Conservation (phyloP, 2,113 vertebrate species). For the Empidonax traillii region DNA sequence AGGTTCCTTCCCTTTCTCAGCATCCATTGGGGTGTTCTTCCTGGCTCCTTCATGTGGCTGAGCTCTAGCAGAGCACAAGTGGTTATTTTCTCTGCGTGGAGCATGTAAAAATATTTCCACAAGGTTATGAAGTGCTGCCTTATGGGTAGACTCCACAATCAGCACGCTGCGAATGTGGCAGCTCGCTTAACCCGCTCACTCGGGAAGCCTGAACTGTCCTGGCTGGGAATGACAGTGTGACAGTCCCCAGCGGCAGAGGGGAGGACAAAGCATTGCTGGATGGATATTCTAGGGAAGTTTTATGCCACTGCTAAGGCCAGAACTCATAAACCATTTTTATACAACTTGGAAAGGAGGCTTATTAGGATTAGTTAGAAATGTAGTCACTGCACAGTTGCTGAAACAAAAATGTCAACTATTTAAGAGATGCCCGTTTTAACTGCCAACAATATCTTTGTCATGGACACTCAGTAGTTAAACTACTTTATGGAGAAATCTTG, state of each 20-base stretch:
- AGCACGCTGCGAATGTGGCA: slow-evolving; percentile 22
- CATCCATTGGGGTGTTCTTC: background rate
- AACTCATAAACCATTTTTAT: slow-evolving; percentile 47
- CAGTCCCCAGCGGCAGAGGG: background rate
- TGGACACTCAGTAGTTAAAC: slow-evolving; percentile 3
- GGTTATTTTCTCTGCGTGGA: slow-evolving; percentile 20
- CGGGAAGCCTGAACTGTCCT: slow-evolving; percentile 19
- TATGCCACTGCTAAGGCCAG: background rate
- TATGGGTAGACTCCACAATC: slow-evolving; percentile 31
- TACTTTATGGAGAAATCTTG: background rate
- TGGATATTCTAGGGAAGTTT: slow-evolving; percentile 18
- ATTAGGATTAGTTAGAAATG: slow-evolving; percentile 27
- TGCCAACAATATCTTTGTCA: background rate
- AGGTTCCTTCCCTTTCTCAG: background rate
- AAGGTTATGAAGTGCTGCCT: slow-evolving; percentile 44
- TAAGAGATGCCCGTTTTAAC: background rate
- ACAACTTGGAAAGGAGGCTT: slow-evolving; percentile 14
- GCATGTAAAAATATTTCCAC: slow-evolving; percentile 54
- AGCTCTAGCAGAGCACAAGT: slow-evolving; percentile 27
- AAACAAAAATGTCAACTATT: slow-evolving; percentile 43
- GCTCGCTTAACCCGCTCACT: background rate
- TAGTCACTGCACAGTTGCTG: background rate
- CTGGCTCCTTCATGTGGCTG: slow-evolving; percentile 32
- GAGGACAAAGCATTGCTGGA: background rate
- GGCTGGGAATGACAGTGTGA: background rate